phyloP scores from a whole-genome alignment of 2,113 vertebrate species.

The Sceloporus tristichus region DNA sequence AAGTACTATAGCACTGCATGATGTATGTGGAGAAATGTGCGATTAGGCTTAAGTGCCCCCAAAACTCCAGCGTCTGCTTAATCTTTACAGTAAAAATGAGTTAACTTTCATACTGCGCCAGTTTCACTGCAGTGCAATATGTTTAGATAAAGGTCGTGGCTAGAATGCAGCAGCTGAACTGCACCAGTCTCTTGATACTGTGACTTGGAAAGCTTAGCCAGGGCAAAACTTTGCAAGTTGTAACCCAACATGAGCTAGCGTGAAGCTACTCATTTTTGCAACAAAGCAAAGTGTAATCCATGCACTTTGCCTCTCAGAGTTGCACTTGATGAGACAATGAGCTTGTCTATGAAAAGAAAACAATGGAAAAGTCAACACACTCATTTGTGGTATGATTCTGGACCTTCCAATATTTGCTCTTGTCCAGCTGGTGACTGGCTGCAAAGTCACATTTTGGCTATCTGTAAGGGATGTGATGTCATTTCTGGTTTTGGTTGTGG shows the following conservation, averaged over 20 bases:
- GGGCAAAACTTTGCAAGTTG: conserved; percentile 46
- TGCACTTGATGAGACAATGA: conserved; percentile 40
- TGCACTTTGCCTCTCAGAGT: conserved; percentile 28
- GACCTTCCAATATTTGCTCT: background rate
- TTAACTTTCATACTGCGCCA: background rate
- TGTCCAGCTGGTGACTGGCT: no score
- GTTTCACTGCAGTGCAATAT: conserved; percentile 5
- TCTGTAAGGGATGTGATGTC: no score
- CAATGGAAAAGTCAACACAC: background rate
- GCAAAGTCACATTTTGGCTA: no score
- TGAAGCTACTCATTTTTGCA: conserved; percentile 35
- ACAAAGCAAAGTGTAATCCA: conserved; percentile 48
- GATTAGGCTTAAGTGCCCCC: conserved; percentile 24
- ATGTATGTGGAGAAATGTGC: background rate
- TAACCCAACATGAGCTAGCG: conserved; percentile 37
- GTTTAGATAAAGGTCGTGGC: conserved; percentile 36
- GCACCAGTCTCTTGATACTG: conserved; percentile 22
- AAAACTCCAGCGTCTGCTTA: conserved; percentile 10
- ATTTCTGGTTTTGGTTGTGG: no score
- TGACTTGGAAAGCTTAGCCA: conserved; percentile 38
- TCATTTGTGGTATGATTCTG: background rate
- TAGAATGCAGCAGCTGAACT: conserved; percentile 21
- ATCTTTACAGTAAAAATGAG: conserved; percentile 17
- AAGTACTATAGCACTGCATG: conserved; percentile 23
- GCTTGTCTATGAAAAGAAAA: background rate